Conservation (phyloP, 2,113 vertebrate species). For the Pomatostomus ruficeps region DNA sequence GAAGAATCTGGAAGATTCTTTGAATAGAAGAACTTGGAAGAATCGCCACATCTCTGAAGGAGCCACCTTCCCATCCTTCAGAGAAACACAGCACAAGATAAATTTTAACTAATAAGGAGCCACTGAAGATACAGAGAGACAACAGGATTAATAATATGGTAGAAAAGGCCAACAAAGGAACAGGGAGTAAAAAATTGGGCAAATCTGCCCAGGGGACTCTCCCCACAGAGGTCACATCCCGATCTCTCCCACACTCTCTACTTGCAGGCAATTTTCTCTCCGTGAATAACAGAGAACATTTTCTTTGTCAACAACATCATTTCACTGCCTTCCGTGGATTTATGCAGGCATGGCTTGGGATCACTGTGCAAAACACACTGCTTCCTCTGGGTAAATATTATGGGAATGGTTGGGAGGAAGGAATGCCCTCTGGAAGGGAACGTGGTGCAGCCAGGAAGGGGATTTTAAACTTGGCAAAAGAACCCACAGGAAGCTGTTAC, state of each 20-base stretch:
- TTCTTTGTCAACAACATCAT: background rate
- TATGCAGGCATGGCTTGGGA: background rate
- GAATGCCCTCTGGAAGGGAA: slow-evolving; percentile 7
- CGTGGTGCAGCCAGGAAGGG: background rate
- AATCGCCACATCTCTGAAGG: background rate
- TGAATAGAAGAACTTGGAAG: background rate
- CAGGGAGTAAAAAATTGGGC: background rate
- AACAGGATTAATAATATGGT: fast-evolving
- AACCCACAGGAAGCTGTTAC: background rate
- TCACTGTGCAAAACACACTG: background rate
- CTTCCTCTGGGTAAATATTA: background rate
- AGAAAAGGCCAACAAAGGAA: background rate
- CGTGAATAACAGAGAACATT: background rate
- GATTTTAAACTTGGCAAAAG: background rate
- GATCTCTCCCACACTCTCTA: background rate
- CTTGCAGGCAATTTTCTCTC: background rate
- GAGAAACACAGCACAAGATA: background rate
- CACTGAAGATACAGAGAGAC: background rate
- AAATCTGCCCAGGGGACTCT: background rate
- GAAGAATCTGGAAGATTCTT: too few species aligned
- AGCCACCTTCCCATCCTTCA: background rate
- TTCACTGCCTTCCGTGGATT: background rate
- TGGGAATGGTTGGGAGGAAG: background rate
- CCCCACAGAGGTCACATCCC: background rate
- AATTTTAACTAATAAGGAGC: background rate